A percentile compares a stretch with the other conserved stretches of the same genome.
Evolutionary conservation across 92 coral and sea anemone genomes (phyloP).

Genomic region (Porites lobata): DNA sequence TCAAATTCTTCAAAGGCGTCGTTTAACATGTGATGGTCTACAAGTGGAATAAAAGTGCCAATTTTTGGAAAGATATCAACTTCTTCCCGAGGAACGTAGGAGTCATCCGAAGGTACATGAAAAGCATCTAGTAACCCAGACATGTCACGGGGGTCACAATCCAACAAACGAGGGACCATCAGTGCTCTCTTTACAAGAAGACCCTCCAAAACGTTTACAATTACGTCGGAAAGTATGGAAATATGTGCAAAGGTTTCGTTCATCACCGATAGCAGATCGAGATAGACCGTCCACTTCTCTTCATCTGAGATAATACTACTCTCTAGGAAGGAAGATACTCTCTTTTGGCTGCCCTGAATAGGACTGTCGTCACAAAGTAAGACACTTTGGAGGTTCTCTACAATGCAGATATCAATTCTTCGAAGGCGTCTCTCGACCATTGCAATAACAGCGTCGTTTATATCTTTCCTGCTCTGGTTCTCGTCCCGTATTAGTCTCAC

Average conservation of each 20-base stretch:
- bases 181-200: slow-evolving; percentile 54
- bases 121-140: slow-evolving; percentile 48
- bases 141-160: slow-evolving; percentile 32
- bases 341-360: slow-evolving; percentile 60
- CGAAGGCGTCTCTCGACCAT: slow-evolving; percentile 27
- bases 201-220: not conserved
- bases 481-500: slow-evolving; percentile 70
- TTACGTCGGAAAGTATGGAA: not conserved
- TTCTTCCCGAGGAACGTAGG: not conserved
- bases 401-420: not conserved
- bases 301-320: slow-evolving; percentile 9
- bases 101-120: slow-evolving; percentile 67
- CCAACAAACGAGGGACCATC: slow-evolving; percentile 56
- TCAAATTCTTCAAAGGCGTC: slow-evolving; percentile 67
- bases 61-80: slow-evolving; percentile 44
- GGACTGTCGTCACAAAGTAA: slow-evolving; percentile 33
- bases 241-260: not conserved
- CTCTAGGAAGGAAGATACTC: slow-evolving; percentile 50
- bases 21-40: slow-evolving; percentile 75
- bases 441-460: slow-evolving; percentile 20
- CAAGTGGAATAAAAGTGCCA: slow-evolving; percentile 66
- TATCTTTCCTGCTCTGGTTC: slow-evolving; percentile 9
- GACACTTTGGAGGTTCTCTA: slow-evolving; percentile 9
- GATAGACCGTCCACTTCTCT: slow-evolving; percentile 63
- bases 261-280: slow-evolving; percentile 18